These are phyloP conservation scores for Atopsyche davidsoni DNA, from an alignment of 1,140 invertebrate genomes.

Conservation along the genomic window DNA sequence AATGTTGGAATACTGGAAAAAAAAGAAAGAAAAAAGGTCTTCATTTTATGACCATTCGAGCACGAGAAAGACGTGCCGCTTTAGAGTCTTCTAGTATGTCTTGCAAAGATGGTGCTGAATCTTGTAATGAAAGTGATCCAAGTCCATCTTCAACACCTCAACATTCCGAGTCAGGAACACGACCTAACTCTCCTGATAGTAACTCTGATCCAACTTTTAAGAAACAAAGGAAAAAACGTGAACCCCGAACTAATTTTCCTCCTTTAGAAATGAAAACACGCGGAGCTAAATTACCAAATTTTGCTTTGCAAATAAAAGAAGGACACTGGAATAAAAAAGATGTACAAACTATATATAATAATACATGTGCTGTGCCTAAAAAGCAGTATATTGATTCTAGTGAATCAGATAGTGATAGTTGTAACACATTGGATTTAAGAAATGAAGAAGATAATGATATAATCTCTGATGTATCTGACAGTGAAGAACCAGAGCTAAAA, in stretches of 20 bases:
- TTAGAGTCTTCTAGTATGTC: slow-evolving; percentile 34
- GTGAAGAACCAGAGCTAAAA: slow-evolving; percentile 45
- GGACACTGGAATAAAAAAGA: slow-evolving; percentile 47
- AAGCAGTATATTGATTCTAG: slow-evolving; percentile 37
- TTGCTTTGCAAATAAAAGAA: slow-evolving; percentile 48
- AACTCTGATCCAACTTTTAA: slow-evolving; percentile 46
- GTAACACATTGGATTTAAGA: slow-evolving; percentile 39
- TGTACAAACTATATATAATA: slow-evolving; percentile 44
- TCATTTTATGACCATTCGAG: slow-evolving; percentile 37
- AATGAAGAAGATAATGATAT: slow-evolving; percentile 36
- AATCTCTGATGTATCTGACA: slow-evolving; percentile 45
- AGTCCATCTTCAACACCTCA: slow-evolving; percentile 39
- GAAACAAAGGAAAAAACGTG: slow-evolving; percentile 39
- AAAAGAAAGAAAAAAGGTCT: slow-evolving; percentile 37
- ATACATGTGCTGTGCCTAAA: slow-evolving; percentile 36
- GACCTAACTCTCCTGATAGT: slow-evolving; percentile 45
- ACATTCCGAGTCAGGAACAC: slow-evolving; percentile 40
- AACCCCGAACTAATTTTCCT: slow-evolving; percentile 38
- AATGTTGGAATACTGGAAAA: slow-evolving; percentile 45
- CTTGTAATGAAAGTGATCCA: slow-evolving; percentile 38
- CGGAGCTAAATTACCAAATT: slow-evolving; percentile 57
- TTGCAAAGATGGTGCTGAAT: slow-evolving; percentile 41
- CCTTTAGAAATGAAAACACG: slow-evolving; percentile 52
- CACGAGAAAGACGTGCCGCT: slow-evolving; percentile 47
- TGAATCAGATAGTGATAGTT: slow-evolving; percentile 41